These are phyloP conservation scores for Thunnus maccoyii DNA, from an alignment of 2,113 vertebrate genomes.

Conservation along the genomic window DNA sequence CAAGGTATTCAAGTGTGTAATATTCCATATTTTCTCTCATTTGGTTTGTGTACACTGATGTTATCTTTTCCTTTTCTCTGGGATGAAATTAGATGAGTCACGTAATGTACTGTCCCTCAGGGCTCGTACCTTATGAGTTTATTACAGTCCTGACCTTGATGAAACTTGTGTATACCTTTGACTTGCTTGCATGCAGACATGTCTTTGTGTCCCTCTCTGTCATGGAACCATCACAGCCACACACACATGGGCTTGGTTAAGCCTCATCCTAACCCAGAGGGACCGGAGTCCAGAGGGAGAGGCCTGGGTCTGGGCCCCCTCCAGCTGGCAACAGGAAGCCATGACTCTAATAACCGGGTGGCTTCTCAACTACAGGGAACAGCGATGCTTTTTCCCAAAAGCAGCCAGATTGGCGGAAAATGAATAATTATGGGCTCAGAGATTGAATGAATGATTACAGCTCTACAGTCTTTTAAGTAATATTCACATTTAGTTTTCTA, in stretches of 20 bases:
- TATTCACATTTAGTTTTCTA: slow-evolving; percentile 75
- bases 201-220: slow-evolving; percentile 32
- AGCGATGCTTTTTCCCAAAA: slow-evolving; percentile 69
- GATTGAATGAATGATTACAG: slow-evolving; percentile 82
- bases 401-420: slow-evolving; percentile 82
- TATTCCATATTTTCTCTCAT: slow-evolving; percentile 16
- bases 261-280: slow-evolving; percentile 49
- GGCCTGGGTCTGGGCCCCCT: slow-evolving; percentile 74
- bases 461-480: slow-evolving; percentile 74
- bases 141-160: slow-evolving; percentile 26
- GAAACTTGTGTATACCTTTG: slow-evolving; percentile 29
- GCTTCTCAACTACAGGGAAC: slow-evolving; percentile 80
- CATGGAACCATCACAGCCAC: slow-evolving; percentile 28
- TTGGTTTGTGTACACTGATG: slow-evolving; percentile 7
- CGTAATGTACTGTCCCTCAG: background rate
- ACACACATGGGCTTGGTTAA: slow-evolving; percentile 53
- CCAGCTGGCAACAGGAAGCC: slow-evolving; percentile 78
- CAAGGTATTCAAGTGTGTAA: slow-evolving; percentile 5
- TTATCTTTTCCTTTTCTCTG: slow-evolving; percentile 28
- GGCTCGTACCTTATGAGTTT: slow-evolving; percentile 3
- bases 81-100: slow-evolving; percentile 23
- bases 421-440: slow-evolving; percentile 82
- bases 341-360: slow-evolving; percentile 82
- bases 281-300: slow-evolving; percentile 61
- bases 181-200: slow-evolving; percentile 8